Evolutionary conservation across 1,140 invertebrate genomes (phyloP).

Genomic region (Phocides pigmalion): DNA sequence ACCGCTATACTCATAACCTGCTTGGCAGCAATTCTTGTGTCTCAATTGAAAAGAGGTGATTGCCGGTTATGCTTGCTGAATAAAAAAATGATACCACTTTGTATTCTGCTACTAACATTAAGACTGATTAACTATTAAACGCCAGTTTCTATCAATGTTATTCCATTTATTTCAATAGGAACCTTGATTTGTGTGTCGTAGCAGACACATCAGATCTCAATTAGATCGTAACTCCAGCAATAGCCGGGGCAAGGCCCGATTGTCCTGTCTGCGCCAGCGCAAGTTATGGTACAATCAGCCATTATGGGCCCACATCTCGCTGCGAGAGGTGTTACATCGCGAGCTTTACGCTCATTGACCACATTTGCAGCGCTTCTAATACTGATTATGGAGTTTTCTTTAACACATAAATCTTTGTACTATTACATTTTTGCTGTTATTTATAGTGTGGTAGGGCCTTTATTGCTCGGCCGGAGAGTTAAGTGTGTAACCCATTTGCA

Average conservation of each 20-base stretch:
- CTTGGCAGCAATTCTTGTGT: too few relatives aligned
- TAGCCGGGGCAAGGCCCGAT: background rate
- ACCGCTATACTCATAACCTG: too few relatives aligned
- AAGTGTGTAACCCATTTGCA: too few relatives aligned
- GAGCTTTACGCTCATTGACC: conserved; percentile 20
- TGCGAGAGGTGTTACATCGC: conserved; percentile 16
- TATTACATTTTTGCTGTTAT: background rate
- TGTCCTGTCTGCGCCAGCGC: conserved; percentile 11
- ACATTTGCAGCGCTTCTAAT: conserved; percentile 9
- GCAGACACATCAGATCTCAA: conserved; percentile 43
- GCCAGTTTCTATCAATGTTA: background rate
- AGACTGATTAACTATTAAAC: too few relatives aligned
- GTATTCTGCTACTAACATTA: too few relatives aligned
- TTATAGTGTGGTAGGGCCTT: too few relatives aligned
- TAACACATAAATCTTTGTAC: background rate
- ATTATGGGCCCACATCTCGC: conserved; percentile 2
- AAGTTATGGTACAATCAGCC: conserved; percentile 22
- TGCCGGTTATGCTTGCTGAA: too few relatives aligned
- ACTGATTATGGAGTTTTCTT: conserved; percentile 12
- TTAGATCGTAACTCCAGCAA: conserved; percentile 1
- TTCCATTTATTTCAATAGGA: background rate
- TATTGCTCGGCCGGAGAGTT: too few relatives aligned
- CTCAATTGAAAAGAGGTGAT: too few relatives aligned
- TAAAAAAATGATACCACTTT: too few relatives aligned
- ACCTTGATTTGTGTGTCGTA: background rate